phyloP scores from a whole-genome alignment of 2,113 vertebrate species.

The Mus musculus region GRCm39 chr1:18280001-18280500 shows the following conservation, averaged over 20 bases:
- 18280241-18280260: not conserved
- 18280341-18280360: constrained; percentile 29
- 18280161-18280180: not conserved
- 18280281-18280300: not conserved
- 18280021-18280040: not conserved
- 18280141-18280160: not conserved
- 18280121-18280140: not conserved
- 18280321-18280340: constrained; percentile 19
- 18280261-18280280: not conserved
- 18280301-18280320: constrained; percentile 8
- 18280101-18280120: not conserved
- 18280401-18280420: not conserved
- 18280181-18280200: not conserved
- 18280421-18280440: constrained; percentile 52
- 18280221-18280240: not conserved
- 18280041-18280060: not conserved
- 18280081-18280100: not conserved
- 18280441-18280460: constrained; percentile 61
- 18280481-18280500: not conserved
- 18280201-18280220: not conserved
- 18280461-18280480: not conserved
- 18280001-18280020: not conserved
- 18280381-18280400: rapidly evolving
- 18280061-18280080: not conserved
- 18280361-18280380: constrained; percentile 20